Base-by-base conservation (phyloP, 2,888 invertebrate genomes). In the Athalia rosae region DNA sequence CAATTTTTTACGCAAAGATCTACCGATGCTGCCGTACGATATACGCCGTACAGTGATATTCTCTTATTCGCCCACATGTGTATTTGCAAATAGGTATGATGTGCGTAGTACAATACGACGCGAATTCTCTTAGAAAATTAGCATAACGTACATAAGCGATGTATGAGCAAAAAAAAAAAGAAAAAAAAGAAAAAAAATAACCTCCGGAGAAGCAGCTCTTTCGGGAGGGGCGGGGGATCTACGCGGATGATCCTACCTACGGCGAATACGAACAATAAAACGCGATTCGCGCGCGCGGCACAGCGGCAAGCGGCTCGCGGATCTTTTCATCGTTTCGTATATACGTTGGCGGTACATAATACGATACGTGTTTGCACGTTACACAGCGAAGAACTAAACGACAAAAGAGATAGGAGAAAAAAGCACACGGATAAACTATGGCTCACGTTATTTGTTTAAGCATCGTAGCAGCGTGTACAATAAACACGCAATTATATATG, bases 211-310 rank as follows among this genome's bases (percentile, higher is more conserved):
- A 67, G 48, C 50, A 28, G n/a, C n/a, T n/a, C 15, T 48, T 48
- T 66, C 48, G 67, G 67, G 43, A 58, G 15, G 15, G n/a, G 45
- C 56, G 71, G 28, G 28, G 58, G 66, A 66, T 66, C 47, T 63
- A n/a, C 45, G 43, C 11, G 28, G 28, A 28, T 28, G 28, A 28
- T 28, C 28, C 28, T 28, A 28, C 28, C 28, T 28, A 28, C 28
- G 28, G 28, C 28, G 28, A 28, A 28, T 28, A 28, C 28, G 28
- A 58, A 58, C 71, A 58, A 71, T 71, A 56, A 71, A 71, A 56
- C 71, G 71, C 71, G 58, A 71, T 71, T 71, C 58, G 58, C 58
- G n/a, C 4, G 28, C 61, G 58, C 5, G 58, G n/a, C 43, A 64
- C 4, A 64, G 47, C 45, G 28, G 28, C n/a, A n/a, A n/a, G n/a